Evolutionary conservation across 2,797 vertebrate species (phyloP), one percentile per base, ranked within the genome.

Genomic region (Artibeus jamaicensis): DNA sequence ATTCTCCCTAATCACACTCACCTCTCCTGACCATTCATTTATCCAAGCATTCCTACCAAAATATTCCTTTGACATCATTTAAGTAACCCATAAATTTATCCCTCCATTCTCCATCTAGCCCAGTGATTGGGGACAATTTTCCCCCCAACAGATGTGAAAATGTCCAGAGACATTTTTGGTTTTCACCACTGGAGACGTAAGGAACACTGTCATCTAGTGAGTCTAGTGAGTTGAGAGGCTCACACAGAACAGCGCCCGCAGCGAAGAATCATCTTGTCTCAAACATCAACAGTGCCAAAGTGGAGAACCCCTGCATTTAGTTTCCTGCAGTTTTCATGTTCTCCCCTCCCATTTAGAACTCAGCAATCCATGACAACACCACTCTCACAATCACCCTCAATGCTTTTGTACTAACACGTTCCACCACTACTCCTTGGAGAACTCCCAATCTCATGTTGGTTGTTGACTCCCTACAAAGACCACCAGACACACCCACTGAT

Each of bases 261-360:
- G 26, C 57, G 59, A 84, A 67, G 10, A 91, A 86, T 29, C 55
- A 19, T 26, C 21, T 10, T 32, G 53, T 53, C 7, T 59, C 22
- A 46, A 67, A n/a, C 24, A 53, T 44, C 37, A 68, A 15, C 2
- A 81, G 24, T 29, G 15, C 9, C 14, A 8, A 57, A 15, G 19
- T 26, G 71, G 21, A 76, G 6, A 87, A 79, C 44, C 11, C 12
- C 22, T 91, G 12, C n/a, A 16, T 57, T 79, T 34, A 77, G 9
- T 88, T 11, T 5, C 3, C 29, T n/a, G 24, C 9, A 44, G 4
- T 70, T 50, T 78, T 55, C 5, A 42, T 57, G 79, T 85, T 77
- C 50, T 92, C 84, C 16, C 44, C 53, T 94, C 92, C 86, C 44
- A 22, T 81, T 93, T 90, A 57, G 89, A n/a, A 76, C 5, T 88